Base-by-base conservation (phyloP, 2,888 invertebrate species). In the Tenthredo livida region DNA sequence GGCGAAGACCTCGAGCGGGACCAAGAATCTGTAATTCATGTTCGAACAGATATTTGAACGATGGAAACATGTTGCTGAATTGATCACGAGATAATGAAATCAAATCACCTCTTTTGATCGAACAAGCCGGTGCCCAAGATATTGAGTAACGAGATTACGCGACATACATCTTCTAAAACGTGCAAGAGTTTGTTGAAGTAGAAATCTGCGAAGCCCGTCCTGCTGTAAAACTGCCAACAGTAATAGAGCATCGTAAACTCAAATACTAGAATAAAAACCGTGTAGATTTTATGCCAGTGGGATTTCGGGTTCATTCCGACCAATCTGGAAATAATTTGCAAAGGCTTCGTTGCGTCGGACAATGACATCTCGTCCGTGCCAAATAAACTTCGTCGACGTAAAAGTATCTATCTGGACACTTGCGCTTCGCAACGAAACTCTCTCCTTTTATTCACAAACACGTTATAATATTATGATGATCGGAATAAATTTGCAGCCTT, bases 281-380 rank as follows among this genome's bases (percentile, higher is more conserved):
- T 40, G 72, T 43, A 72, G 1, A 21, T 40, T 72, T 40, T 72
- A n/a, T 40, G 25, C 40, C 72, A 43, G 40, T 40, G 9, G 40
- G 40, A 72, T 72, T 72, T 43, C 9, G 72, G 72, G 12, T 72
- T 72, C 72, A 72, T 40, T 72, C 40, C 40, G 21, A 72, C 7
- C 21, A 43, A 72, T 40, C 72, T 2, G 2, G 43, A 72, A 37
- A 72, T 29, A 37, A 72, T 10, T 2, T n/a, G 17, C 43, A 72
- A 21, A 1, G 72, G 72, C 40, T n/a, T 43, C 1, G 70, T 70
- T 9, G 15, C 70, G 17, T 70, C 37, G 7, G 33, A 70, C 9
- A 70, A 37, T n/a, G 70, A 15, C n/a, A 33, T 33, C 15, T 70
- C 37, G 47, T 47, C 47, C 0, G 10, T 47, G 47, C 47, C 47